phyloP scores from a whole-genome alignment of 2,888 invertebrate genomes.

The Coenonympha arcania region DNA sequence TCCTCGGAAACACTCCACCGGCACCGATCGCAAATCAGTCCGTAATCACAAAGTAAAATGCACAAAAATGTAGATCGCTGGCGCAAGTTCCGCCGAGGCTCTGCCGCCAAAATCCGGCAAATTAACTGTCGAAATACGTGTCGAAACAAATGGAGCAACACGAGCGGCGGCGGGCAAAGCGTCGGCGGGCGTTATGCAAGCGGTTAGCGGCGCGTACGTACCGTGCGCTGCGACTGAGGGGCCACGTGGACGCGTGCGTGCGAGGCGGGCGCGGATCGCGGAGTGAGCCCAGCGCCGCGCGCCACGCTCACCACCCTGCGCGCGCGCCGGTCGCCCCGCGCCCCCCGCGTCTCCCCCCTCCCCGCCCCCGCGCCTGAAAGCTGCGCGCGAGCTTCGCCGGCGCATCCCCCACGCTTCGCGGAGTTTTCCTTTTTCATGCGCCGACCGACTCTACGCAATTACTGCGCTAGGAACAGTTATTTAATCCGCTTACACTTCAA shows the following conservation, averaged over 20 bases:
- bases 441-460: too few species aligned
- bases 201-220: conserved; percentile 38
- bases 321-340: conserved; percentile 20
- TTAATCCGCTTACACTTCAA: too few species aligned
- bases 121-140: conserved; percentile 19
- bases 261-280: conserved; percentile 51
- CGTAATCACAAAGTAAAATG: conserved; percentile 21
- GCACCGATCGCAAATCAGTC: conserved; percentile 22
- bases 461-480: too few species aligned
- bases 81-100: conserved; percentile 28
- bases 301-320: conserved; percentile 17
- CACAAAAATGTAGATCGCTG: conserved; percentile 21
- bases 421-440: too few species aligned
- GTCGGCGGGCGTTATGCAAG: conserved; percentile 35
- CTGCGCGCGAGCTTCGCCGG: background rate
- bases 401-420: too few species aligned
- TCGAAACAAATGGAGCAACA: conserved; percentile 22
- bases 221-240: conserved; percentile 37
- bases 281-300: conserved; percentile 39
- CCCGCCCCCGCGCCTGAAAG: background rate
- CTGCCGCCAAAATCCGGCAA: conserved; percentile 20
- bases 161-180: conserved; percentile 23
- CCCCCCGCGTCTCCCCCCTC: conserved; percentile 3
- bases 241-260: conserved; percentile 44
- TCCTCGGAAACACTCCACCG: conserved; percentile 29